Base-by-base conservation (phyloP, 2,888 invertebrate species). In the Nemotelus nigrinus region DNA sequence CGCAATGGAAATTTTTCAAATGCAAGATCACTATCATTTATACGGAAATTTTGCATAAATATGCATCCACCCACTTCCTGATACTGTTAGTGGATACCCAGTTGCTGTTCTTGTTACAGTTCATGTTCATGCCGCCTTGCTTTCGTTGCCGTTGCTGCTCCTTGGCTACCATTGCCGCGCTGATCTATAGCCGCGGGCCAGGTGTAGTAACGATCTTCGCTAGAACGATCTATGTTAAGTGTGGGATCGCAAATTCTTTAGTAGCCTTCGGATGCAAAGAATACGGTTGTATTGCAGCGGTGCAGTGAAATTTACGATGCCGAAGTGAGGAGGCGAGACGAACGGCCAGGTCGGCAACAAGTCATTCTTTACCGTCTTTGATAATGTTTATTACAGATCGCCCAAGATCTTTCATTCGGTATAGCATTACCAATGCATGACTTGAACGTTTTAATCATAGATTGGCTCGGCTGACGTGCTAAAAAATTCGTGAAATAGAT, bases 381-480 rank as follows among this genome's bases (percentile, higher is more conserved):
- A 6, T 55, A 55, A 39, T 55, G 8, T 70, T 70, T 70, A 70
- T 70, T 70, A 53, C 53, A 41, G n/a, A 45, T 45, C 50, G 48
- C 47, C 48, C 25, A 70, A 70, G 70, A 70, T 70, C 70, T 70
- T 55, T 55, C 53, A 53, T 48, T 70, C 43, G 70, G 74, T 58
- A 41, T 53, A 48, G 74, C 25, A 74, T 74, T 74, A 74, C 74
- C 41, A 25, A 25, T 25, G 74, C 70, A 70, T 74, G 74, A 50
- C 60, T 63, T 25, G 44, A 74, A 74, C 60, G 74, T 74, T 74
- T 74, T 74, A 74, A 74, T 74, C 74, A 74, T 63, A 74, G 47
- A 48, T 63, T 72, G 45, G 50, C 7, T 70, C 25, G 43, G 70
- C 55, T 41, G 55, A 47, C 70, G 70, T 70, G 70, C 55, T 70